A percentile compares a stretch with the other conserved stretches of the same genome.
phyloP scores from a whole-genome alignment of 2,113 vertebrate genomes.

The Varanus komodoensis region DNA sequence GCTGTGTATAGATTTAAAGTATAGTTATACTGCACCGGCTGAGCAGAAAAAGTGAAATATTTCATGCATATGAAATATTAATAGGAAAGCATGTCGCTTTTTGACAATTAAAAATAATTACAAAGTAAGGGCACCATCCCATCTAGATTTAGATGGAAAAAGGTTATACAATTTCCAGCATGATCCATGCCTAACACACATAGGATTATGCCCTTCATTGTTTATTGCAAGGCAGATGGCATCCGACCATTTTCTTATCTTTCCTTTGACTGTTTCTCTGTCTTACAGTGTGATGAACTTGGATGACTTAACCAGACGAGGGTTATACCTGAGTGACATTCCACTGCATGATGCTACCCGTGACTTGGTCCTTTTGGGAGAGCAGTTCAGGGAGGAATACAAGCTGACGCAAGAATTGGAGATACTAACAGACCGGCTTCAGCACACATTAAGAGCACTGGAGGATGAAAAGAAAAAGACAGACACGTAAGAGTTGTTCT shows the following conservation, averaged over 20 bases:
- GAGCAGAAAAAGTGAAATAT: neutral
- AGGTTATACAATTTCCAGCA: too few relatives aligned
- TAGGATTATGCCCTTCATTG: too few relatives aligned
- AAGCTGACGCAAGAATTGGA: constrained; percentile 97
- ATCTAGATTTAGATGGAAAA: too few relatives aligned
- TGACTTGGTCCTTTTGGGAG: constrained; percentile 95
- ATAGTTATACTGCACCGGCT: neutral
- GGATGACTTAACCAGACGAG: constrained; percentile 94
- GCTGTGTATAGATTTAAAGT: neutral
- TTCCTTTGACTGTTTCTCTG: constrained; percentile 1
- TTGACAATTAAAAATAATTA: neutral
- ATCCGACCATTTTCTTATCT: neutral
- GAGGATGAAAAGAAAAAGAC: constrained; percentile 99
- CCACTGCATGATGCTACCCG: constrained; percentile 96
- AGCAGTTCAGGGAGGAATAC: constrained; percentile 98
- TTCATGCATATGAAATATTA: neutral
- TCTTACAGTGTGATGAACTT: constrained; percentile 94
- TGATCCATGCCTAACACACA: too few relatives aligned
- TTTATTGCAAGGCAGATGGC: neutral
- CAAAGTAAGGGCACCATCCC: neutral
- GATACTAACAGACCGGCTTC: constrained; percentile 95
- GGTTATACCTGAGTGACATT: constrained; percentile 97
- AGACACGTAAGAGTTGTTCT: constrained; percentile 87
- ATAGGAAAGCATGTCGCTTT: neutral
- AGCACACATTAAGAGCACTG: constrained; percentile 94